These are phyloP conservation scores for Phaonia tiefii DNA, from an alignment of 2,888 invertebrate species.

Conservation along the genomic window DNA sequence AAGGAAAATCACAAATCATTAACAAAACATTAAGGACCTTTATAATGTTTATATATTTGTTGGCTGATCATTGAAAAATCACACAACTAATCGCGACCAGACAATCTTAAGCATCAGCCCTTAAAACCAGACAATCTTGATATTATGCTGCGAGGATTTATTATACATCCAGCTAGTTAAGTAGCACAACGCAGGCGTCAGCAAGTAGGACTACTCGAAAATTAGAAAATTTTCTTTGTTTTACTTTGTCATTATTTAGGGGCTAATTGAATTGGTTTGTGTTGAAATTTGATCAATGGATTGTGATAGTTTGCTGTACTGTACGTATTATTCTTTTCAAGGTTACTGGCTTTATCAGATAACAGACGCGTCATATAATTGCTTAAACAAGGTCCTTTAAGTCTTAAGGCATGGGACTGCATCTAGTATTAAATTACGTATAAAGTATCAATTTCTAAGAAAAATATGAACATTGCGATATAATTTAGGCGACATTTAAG, in stretches of 20 bases:
- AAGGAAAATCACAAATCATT: conserved; percentile 10
- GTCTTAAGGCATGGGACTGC: too few relatives aligned
- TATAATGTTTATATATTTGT: background rate
- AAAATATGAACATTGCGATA: conserved; percentile 6
- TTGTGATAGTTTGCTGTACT: conserved; percentile 17
- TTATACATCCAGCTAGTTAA: background rate
- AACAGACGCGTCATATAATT: conserved; percentile 21
- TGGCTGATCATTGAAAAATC: conserved; percentile 16
- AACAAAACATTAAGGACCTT: background rate
- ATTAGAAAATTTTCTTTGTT: too few relatives aligned
- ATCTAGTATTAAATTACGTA: conserved; percentile 15
- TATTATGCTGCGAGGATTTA: background rate
- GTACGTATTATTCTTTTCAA: conserved; percentile 5
- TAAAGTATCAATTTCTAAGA: background rate
- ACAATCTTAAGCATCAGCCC: conserved; percentile 50
- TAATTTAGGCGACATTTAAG: conserved; percentile 15
- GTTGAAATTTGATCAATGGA: conserved; percentile 39
- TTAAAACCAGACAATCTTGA: conserved; percentile 21
- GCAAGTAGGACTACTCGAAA: conserved; percentile 17
- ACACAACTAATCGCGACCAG: conserved; percentile 35
- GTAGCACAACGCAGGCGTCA: background rate
- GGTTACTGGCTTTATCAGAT: conserved; percentile 14
- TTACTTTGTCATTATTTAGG: background rate
- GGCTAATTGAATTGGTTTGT: background rate
- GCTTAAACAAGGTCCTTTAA: background rate